Percentiles rank a stretch among this genome's conserved stretches.
Evolutionary conservation across 35 echinoderm and acorn worm species (phyloP).

Genomic region (Patiria miniata): DNA sequence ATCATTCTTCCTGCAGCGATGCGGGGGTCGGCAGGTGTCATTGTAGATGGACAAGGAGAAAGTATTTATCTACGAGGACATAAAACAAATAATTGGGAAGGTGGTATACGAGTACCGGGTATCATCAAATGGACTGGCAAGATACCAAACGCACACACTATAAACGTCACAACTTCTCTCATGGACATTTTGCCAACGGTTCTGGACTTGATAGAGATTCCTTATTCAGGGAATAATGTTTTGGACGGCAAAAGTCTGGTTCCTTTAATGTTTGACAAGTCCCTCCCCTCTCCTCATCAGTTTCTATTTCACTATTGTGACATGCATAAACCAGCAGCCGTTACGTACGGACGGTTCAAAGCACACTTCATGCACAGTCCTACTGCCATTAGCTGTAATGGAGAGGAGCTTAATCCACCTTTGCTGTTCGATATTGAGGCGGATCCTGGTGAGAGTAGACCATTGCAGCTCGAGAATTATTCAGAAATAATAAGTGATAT

Average conservation of each 20-base stretch:
- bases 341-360: background rate
- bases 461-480: constrained; percentile 18
- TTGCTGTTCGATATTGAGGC: constrained; percentile 46
- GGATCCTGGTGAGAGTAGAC: constrained; percentile 49
- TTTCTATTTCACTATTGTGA: background rate
- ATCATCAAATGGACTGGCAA: constrained; percentile 56
- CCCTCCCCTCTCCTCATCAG: background rate
- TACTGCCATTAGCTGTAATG: background rate
- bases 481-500: background rate
- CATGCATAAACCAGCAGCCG: background rate
- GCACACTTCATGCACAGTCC: background rate
- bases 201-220: constrained; percentile 34
- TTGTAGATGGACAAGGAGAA: too few relatives aligned
- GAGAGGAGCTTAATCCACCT: constrained; percentile 52
- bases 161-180: constrained; percentile 11
- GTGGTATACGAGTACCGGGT: constrained; percentile 51
- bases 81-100: constrained; percentile 59
- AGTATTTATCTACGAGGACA: constrained; percentile 23
- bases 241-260: constrained; percentile 33
- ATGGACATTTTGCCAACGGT: constrained; percentile 52
- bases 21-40: too few relatives aligned
- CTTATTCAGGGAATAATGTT: background rate
- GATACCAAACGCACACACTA: constrained; percentile 9
- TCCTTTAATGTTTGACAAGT: background rate
- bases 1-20: too few relatives aligned